phyloP scores from a whole-genome alignment of 1,140 invertebrate genomes.

The Papilio glaucus region DNA sequence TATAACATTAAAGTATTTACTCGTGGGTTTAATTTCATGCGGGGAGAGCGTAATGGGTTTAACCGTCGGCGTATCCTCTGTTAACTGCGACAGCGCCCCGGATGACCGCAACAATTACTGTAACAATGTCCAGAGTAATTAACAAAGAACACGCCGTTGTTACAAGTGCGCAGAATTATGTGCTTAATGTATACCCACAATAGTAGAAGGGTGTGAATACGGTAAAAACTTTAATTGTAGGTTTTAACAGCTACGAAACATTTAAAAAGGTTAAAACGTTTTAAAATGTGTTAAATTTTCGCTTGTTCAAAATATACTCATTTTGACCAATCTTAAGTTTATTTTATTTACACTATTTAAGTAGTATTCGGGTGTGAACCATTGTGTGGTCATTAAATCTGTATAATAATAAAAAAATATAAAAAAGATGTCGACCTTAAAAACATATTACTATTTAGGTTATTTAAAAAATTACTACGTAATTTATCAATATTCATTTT shows the following conservation, averaged over 20 bases:
- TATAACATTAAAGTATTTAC: slow-evolving; percentile 6
- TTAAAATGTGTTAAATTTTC: no score
- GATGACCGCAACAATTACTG: slow-evolving; percentile 17
- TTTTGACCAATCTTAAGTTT: no score
- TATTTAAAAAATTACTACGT: no score
- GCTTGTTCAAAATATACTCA: no score
- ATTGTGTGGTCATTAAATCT: no score
- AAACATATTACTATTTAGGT: no score
- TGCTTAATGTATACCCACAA: not conserved
- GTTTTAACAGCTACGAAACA: not conserved
- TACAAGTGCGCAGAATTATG: slow-evolving; percentile 13
- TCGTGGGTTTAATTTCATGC: slow-evolving; percentile 12
- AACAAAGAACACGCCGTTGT: slow-evolving; percentile 13
- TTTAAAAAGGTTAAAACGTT: not conserved
- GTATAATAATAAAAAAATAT: no score
- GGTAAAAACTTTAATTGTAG: not conserved
- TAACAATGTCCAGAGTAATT: slow-evolving; percentile 15
- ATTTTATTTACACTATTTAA: no score
- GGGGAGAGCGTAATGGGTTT: not conserved
- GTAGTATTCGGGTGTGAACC: no score
- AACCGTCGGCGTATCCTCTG: slow-evolving; percentile 12
- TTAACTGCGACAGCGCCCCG: slow-evolving; percentile 10
- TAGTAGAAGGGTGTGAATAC: not conserved
- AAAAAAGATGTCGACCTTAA: no score
- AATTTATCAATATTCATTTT: no score